These are phyloP conservation scores for Tineola bisselliella DNA, from an alignment of 2,888 invertebrate genomes.

Conservation along the genomic window DNA sequence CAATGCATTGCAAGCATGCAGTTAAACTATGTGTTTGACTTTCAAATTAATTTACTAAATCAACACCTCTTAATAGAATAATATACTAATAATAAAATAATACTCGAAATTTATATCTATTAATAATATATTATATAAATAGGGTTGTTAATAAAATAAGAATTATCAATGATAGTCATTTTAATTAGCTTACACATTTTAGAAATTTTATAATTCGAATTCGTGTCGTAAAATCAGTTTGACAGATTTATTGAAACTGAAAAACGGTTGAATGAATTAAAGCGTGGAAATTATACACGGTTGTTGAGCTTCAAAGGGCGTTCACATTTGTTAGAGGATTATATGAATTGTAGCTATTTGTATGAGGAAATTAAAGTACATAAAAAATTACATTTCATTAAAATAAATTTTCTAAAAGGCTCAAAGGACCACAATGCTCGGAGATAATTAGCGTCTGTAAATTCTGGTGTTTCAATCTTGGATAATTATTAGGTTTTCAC, in stretches of 20 bases:
- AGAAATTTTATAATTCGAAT: conserved; percentile 2
- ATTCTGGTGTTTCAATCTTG: no score
- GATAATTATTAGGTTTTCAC: no score
- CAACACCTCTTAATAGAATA: neutral
- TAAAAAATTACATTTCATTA: neutral
- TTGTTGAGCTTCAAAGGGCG: conserved; percentile 4
- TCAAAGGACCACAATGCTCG: no score
- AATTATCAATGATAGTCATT: no score
- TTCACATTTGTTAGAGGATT: conserved; percentile 3
- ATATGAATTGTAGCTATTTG: conserved; percentile 3
- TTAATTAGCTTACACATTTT: no score
- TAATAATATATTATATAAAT: no score
- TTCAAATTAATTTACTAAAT: neutral
- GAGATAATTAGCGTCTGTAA: no score
- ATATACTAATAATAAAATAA: no score
- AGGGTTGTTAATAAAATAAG: no score
- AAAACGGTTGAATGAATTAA: conserved; percentile 23
- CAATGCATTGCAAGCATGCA: neutral
- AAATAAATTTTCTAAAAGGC: neutral
- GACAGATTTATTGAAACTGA: conserved; percentile 20
- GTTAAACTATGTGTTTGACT: neutral
- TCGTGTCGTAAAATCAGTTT: neutral
- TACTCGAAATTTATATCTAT: no score
- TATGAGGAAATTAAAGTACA: neutral
- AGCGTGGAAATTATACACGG: conserved; percentile 4